Conservation (phyloP, 2,888 invertebrate genomes). For the Mythimna pallens region DNA sequence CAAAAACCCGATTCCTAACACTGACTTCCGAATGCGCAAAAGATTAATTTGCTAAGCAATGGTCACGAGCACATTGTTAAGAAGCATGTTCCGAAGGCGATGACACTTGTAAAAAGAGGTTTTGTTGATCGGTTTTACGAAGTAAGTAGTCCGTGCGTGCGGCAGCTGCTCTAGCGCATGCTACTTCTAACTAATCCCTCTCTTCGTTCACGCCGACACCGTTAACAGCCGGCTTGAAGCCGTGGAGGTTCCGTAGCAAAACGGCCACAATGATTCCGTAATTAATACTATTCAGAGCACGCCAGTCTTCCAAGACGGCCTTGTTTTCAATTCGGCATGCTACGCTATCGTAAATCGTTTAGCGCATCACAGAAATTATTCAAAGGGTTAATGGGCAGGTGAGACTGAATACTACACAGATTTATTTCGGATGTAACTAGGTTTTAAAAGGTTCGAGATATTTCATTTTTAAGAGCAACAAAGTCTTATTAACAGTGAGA, state of each 20-base stretch:
- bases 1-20: conserved; percentile 26
- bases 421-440: conserved; percentile 59
- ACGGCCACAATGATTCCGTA: conserved; percentile 80
- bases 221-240: conserved; percentile 77
- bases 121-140: conserved; percentile 68
- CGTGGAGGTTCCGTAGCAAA: conserved; percentile 79
- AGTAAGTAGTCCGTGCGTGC: conserved; percentile 72
- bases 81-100: conserved; percentile 55
- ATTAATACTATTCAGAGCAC: conserved; percentile 85
- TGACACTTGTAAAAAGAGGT: conserved; percentile 65
- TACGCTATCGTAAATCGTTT: conserved; percentile 86
- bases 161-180: conserved; percentile 79
- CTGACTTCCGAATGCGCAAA: conserved; percentile 56
- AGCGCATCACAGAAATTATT: conserved; percentile 79
- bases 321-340: conserved; percentile 87
- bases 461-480: conserved; percentile 10
- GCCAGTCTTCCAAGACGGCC: conserved; percentile 82
- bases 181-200: conserved; percentile 70
- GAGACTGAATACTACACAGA: conserved; percentile 80
- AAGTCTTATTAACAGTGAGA: conserved; percentile 32
- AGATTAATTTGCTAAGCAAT: conserved; percentile 60
- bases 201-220: conserved; percentile 74
- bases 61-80: conserved; percentile 61
- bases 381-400: conserved; percentile 81
- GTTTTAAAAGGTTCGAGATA: conserved; percentile 37